Evolutionary conservation across 2,888 invertebrate species (phyloP), one percentile per base, ranked within the genome.

Genomic region (Lepidocyrtinus sp.): DNA sequence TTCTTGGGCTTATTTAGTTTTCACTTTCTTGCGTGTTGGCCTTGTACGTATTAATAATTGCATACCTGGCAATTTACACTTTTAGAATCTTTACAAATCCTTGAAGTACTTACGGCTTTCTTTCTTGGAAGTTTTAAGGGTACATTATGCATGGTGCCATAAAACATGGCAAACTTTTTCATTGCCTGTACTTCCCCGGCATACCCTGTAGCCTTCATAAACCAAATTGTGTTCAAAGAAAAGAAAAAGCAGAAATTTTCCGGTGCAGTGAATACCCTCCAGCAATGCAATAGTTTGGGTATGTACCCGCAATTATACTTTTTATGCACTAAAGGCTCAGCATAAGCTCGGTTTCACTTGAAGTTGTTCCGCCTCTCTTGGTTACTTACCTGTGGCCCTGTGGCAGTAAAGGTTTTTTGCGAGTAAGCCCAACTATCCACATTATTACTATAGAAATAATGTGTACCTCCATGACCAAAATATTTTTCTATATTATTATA

Each of bases 341-440:
- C 21, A 36, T 36, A 59, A 63, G 45, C 36, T 21, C 12, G 1
- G 26, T 27, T 24, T 62, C 62, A 62, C 62, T 27, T 62, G 71
- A 27, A 71, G 61, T 61, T 62, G 24, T 63, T 62, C 63, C 71
- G 61, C 61, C 61, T 27, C 2, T 26, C 17, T 27, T 69, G 0
- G 2, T 65, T 59, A 24, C 21, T 68, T 75, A 68, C 75, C 68
- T 75, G 68, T 74, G 24, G 74, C 67, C 19, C 69, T 59, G 59
- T 22, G 27, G 36, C 22, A 68, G 50, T 68, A 1, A 12, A 71
- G 46, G 36, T 36, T 71, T 61, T 62, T 61, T 61, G 19, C 59
- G 61, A 61, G 63, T 21, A 45, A 45, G 62, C 73, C 46, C 27
- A 27, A 73, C 50, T 45, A 64, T 55, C 25, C 64, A 63, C 36